Evolutionary conservation across 1,140 invertebrate species (phyloP), one percentile per base, ranked within the genome.

Genomic region (Camponotus floridanus): DNA sequence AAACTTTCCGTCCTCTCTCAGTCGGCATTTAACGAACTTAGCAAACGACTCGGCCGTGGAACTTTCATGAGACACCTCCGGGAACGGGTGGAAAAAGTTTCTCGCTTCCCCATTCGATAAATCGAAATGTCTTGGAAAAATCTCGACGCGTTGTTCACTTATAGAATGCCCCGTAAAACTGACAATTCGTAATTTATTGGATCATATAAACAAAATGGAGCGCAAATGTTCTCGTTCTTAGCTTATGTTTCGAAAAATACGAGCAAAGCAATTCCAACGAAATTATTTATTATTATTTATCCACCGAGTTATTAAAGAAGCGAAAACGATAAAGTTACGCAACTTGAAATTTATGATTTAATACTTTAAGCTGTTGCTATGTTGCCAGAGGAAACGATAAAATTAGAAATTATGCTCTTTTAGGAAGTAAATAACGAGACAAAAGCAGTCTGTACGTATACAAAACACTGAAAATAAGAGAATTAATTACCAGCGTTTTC

Each of bases 21-120:
- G 9, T n/a, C 7, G 73, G 26, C 70, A 45, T 76, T 88, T 91
- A 89, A 89, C 67, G 64, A 89, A 89, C 79, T 61, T 73, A 76
- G 85, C 79, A 51, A 76, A 45, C 51, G 33, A 13, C 57, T 45
- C 39, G 45, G 33, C 45, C 13, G 33, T 85, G 33, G n/a, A 48
- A 62, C 62, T 9, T 83, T 45, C 42, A 45, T 26, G 39, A 65
- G 48, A 57, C 55, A 59, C 26, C 51, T n/a, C 42, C 45, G 31
- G 55, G 36, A 81, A 81, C n/a, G 1, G n/a, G 18, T 62, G 42
- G 6, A 4, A 26, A 83, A 71, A 71, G 55, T 83, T 73, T 74
- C 51, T 48, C 39, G 36, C 15, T 36, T 36, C 5, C 13, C 68
- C 62, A 62, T 45, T 1, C 55, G 39, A 81, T 81, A 61, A 74